phyloP scores from a whole-genome alignment of 2,797 vertebrate genomes.

The Psittacula echo region DNA sequence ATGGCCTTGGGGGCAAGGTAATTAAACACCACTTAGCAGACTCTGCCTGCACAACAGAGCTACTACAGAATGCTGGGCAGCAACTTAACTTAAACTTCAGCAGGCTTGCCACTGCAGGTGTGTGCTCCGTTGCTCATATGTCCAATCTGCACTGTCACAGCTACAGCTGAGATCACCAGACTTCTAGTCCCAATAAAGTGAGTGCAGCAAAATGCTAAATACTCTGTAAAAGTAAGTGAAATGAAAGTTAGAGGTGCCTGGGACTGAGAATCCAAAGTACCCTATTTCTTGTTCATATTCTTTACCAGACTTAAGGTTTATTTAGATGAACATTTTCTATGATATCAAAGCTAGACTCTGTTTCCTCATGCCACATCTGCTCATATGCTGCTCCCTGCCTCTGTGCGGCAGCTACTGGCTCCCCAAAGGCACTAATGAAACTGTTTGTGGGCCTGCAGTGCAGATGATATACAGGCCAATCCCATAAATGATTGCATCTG shows the following conservation, averaged over 20 bases:
- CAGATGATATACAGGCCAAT: background rate
- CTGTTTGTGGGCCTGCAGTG: background rate
- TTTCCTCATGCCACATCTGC: background rate
- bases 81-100: background rate
- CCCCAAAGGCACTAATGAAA: background rate
- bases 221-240: background rate
- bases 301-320: background rate
- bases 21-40: background rate
- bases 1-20: background rate
- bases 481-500: background rate
- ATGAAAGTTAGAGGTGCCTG: background rate
- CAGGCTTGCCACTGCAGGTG: background rate
- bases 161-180: background rate
- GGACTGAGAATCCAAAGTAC: background rate
- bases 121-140: background rate
- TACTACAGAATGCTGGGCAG: background rate
- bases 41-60: background rate
- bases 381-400: accelerated
- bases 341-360: background rate
- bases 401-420: background rate
- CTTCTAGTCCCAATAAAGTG: background rate
- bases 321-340: background rate
- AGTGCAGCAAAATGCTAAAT: background rate
- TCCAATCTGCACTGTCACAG: background rate
- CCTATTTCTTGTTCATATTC: background rate